Conservation (phyloP, 2,113 vertebrate genomes). For the Scartelaos histophorus region DNA sequence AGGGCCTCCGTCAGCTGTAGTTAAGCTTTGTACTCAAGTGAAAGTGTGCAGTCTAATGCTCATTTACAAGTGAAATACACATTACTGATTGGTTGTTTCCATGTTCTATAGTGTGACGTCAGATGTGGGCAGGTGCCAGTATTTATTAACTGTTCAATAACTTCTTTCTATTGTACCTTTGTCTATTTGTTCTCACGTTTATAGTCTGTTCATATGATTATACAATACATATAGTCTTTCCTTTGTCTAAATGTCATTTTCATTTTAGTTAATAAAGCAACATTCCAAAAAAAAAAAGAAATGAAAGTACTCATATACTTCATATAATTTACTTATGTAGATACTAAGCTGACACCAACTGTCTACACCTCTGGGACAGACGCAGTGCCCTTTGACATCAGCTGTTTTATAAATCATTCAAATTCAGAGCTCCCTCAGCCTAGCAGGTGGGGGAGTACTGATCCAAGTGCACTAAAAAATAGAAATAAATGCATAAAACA, state of each 20-base stretch:
- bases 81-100: not conserved
- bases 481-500: not conserved
- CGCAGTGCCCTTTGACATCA: not conserved
- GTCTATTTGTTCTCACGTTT: no score
- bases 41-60: not conserved
- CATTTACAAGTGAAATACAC: not conserved
- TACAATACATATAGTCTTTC: no score
- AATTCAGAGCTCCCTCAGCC: not conserved
- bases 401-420: not conserved
- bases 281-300: not conserved
- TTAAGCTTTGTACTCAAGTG: not conserved
- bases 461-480: not conserved
- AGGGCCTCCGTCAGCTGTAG: constrained; percentile 6
- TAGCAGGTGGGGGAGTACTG: not conserved
- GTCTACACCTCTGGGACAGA: not conserved
- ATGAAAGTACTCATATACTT: not conserved
- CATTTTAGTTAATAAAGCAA: no score
- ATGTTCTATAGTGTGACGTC: not conserved
- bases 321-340: no score
- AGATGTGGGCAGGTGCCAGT: not conserved
- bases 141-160: no score
- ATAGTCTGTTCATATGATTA: no score
- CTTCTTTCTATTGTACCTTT: no score
- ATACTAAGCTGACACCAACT: not conserved
- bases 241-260: no score